Percentiles rank a stretch among this genome's conserved stretches.
phyloP scores from a whole-genome alignment of 2,888 invertebrate species.

The Ennomos erosarius region DNA sequence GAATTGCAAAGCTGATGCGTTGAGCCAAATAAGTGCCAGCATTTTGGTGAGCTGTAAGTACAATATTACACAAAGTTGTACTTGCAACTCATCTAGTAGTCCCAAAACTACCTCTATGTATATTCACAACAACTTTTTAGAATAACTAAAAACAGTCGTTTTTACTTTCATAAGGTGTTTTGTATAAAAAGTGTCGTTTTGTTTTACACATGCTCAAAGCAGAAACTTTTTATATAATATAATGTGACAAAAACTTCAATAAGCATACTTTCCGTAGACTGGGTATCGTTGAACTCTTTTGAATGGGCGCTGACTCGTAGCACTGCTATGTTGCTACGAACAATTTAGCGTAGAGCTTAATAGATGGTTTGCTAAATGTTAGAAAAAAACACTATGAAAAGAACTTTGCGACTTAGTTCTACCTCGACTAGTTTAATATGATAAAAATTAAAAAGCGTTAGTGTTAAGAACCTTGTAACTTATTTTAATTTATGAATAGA shows the following conservation, averaged over 20 bases:
- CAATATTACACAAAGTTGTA: slow-evolving; percentile 15
- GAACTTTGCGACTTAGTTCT: no score
- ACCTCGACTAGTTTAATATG: no score
- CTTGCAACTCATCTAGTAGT: slow-evolving; percentile 25
- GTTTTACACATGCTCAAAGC: slow-evolving; percentile 59
- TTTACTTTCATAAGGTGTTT: slow-evolving; percentile 68
- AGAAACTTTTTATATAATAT: slow-evolving; percentile 53
- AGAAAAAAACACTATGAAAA: no score
- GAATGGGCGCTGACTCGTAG: slow-evolving; percentile 46
- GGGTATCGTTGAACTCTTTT: slow-evolving; percentile 75
- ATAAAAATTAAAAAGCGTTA: no score
- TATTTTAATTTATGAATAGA: no score
- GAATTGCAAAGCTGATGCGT: no score
- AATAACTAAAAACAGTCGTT: slow-evolving; percentile 60
- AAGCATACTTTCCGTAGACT: slow-evolving; percentile 33
- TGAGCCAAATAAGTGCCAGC: no score
- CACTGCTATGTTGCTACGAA: slow-evolving; percentile 29
- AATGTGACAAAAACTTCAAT: slow-evolving; percentile 20
- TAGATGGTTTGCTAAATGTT: not conserved
- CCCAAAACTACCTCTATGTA: slow-evolving; percentile 7
- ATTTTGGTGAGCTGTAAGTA: no score
- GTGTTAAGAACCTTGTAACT: no score
- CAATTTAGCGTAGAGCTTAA: slow-evolving; percentile 8
- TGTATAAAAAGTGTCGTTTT: slow-evolving; percentile 64
- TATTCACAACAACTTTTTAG: slow-evolving; percentile 62